Evolutionary conservation across 2,113 vertebrate species (phyloP), one percentile per base, ranked within the genome.

Genomic region (Lagopus leucura): DNA sequence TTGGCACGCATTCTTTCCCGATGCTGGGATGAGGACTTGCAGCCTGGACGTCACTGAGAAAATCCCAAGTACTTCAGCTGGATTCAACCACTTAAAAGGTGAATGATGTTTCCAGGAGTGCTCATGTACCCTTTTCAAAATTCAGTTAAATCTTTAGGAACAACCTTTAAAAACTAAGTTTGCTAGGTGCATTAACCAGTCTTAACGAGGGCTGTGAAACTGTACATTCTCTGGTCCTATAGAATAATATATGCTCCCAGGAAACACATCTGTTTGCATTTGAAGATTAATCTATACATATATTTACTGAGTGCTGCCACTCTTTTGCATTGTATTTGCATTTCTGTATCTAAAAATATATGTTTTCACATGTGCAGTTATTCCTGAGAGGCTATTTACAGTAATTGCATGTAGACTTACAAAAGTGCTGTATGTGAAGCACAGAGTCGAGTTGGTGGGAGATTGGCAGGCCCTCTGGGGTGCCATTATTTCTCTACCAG

Each of bases 341-440:
- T 91, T 92, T 94, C 89, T 91, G 6, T 69, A 69, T 82, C 45
- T 88, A 93, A 95, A 92, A 84, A 75, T 89, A 61, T 3, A 25
- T 61, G 24, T 54, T 75, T 94, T 86, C 65, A 75, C 52, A 21
- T 28, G 43, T 75, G 27, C 58, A 73, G 1, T 88, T 91, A 76
- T 77, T 89, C 32, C 52, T 7, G 2, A 6, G 72, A 89, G 70
- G 25, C 36, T 34, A 30, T 64, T 67, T 89, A 66, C 66, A 58
- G 58, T 89, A 82, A 54, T 93, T 79, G 84, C 15, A 22, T 48
- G n/a, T 86, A 78, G 57, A 72, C 25, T 24, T 83, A 79, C 36
- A 80, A 28, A 86, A 88, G 30, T 81, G 16, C 54, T 87, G 64
- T 91, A 67, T 93, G 65, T 75, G 60, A 86, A 93, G 58, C 74